Conservation (phyloP, 2,888 invertebrate species). For the Endomychus coccineus region DNA sequence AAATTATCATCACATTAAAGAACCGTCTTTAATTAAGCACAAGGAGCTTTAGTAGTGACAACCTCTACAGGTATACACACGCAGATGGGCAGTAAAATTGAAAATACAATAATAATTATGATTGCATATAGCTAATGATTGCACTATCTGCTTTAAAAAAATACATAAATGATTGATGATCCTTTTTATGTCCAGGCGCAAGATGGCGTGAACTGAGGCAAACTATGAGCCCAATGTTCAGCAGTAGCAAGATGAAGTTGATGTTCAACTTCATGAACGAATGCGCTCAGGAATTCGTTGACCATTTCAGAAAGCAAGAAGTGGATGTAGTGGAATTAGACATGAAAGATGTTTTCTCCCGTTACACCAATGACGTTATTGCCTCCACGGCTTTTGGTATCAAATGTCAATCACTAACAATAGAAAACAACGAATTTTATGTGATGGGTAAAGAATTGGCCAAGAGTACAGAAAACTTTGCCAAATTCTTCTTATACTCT, state of each 20-base stretch:
- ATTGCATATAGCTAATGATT: no score
- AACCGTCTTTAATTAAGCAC: no score
- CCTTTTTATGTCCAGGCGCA: no score
- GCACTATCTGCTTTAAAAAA: no score
- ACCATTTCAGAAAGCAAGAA: conserved; percentile 18
- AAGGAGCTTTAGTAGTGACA: no score
- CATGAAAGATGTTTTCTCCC: conserved; percentile 43
- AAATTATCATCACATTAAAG: no score
- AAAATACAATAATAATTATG: no score
- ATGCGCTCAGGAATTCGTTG: conserved; percentile 20
- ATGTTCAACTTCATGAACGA: conserved; percentile 39
- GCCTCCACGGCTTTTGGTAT: conserved; percentile 49
- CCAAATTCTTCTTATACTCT: conserved; percentile 11
- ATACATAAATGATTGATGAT: no score
- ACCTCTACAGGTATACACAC: no score
- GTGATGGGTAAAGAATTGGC: conserved; percentile 45
- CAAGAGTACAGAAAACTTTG: conserved; percentile 14
- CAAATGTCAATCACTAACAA: conserved; percentile 48
- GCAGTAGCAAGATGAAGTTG: conserved; percentile 44
- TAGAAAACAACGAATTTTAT: conserved; percentile 50
- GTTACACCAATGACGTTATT: conserved; percentile 49
- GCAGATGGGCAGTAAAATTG: no score
- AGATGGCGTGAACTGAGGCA: conserved; percentile 40
- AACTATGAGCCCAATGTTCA: conserved; percentile 43
- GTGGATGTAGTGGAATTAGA: conserved; percentile 32